Conservation (phyloP, 2,113 vertebrate genomes). For the Marcusenius ussheri region DNA sequence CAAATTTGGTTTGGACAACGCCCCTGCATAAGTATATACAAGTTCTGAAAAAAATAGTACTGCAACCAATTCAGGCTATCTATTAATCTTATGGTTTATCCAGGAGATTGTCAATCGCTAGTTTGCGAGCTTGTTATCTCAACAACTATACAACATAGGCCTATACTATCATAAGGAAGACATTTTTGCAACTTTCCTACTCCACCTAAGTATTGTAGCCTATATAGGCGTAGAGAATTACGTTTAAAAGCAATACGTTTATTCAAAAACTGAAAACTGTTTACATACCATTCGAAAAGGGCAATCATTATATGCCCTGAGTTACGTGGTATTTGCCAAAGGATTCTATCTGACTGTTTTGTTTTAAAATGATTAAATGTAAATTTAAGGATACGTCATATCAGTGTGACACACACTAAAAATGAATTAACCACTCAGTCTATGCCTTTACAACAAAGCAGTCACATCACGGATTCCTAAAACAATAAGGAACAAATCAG, state of each 20-base stretch:
- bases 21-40: too few relatives aligned
- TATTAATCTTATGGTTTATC: too few relatives aligned
- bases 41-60: too few relatives aligned
- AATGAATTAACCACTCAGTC: neutral
- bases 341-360: neutral
- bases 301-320: too few relatives aligned
- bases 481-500: neutral
- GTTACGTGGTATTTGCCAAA: neutral
- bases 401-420: neutral
- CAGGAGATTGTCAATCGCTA: too few relatives aligned
- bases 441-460: neutral
- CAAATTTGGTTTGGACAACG: too few relatives aligned
- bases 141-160: too few relatives aligned
- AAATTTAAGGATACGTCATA: neutral
- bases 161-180: too few relatives aligned
- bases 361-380: neutral
- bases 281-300: too few relatives aligned
- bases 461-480: neutral
- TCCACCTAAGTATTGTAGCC: neutral
- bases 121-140: too few relatives aligned
- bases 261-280: neutral
- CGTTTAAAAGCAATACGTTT: neutral
- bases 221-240: neutral
- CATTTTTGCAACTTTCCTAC: neutral
- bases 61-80: too few relatives aligned